A percentile compares a stretch with the other conserved stretches of the same genome.
These are phyloP conservation scores for Carcinoscorpius rotundicauda DNA, from an alignment of 1,140 invertebrate genomes.

Conservation along the genomic window DNA sequence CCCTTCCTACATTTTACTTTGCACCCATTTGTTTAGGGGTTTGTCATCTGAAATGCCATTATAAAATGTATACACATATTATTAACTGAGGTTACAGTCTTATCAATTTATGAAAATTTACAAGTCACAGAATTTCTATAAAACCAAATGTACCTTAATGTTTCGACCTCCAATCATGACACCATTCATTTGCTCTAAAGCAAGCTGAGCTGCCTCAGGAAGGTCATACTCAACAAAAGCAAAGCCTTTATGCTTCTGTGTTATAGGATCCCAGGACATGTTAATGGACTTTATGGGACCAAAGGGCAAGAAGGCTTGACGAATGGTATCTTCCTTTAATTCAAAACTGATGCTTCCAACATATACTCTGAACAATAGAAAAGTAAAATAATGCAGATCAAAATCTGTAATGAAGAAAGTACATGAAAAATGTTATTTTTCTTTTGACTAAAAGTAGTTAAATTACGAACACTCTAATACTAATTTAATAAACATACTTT, in stretches of 20 bases:
- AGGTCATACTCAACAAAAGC: constrained; percentile 99
- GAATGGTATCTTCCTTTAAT: constrained; percentile 95
- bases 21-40: neutral
- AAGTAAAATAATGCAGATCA: neutral
- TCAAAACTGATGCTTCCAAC: constrained; percentile 99
- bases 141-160: constrained; percentile 55
- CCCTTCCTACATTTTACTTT: no score
- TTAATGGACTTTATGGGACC: constrained; percentile 99
- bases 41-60: neutral
- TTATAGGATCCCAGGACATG: constrained; percentile 98
- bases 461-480: no score
- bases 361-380: constrained; percentile 65
- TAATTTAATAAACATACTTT: no score
- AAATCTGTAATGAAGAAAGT: no score
- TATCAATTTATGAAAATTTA: neutral
- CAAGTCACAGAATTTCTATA: neutral
- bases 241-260: constrained; percentile 99
- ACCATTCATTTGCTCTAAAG: constrained; percentile 98
- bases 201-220: constrained; percentile 95
- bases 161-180: constrained; percentile 94
- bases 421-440: no score
- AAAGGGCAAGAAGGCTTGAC: constrained; percentile 95
- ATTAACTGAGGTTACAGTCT: neutral
- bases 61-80: neutral
- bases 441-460: no score